Base-by-base conservation (phyloP, 1,140 invertebrate genomes). In the Parapsyche elsis region DNA sequence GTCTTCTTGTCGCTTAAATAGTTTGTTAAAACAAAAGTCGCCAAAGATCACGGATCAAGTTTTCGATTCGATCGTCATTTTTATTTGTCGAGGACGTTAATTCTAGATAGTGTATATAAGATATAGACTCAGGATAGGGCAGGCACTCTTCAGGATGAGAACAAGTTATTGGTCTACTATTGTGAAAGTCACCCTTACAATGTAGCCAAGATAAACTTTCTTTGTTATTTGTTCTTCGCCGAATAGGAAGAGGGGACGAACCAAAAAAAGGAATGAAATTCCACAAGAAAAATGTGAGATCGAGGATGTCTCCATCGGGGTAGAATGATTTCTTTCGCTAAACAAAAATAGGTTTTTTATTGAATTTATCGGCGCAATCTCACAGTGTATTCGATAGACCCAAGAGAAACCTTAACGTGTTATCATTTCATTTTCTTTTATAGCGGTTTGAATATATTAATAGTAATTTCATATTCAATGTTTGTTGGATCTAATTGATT, bases 201-300 rank as follows among this genome's bases (percentile, higher is more conserved):
- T 67, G 64, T 67, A 26, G 24, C 64, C 1, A 67, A 67, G 64
- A 67, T 67, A 67, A 67, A 67, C 64, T 67, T 67, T 67, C 64
- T 67, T 67, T 67, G 64, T 67, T 67, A 67, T 67, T 67, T 67
- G 64, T 67, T 67, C 64, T 26, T 21, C 21, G 64, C 21, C 9
- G 14, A 67, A 26, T 9, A 24, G n/a, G 59, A 53, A 16, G 16
- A 53, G 16, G 16, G 16, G 49, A 53, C 49, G 49, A 53, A 53
- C 49, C 16, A 53, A 53, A 53, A 53, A 53, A 53, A 53, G 4
- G 12, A 14, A 53, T 5, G 12, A 38, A 38, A 38, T 38, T 38
- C 30, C 30, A 38, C 30, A 38, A 53, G 10, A 67, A 10, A 67
- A 67, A 67, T 67, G 24, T 14, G 23, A n/a, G 14, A 5, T 24